Conservation (phyloP, 2,888 invertebrate genomes). For the Prosapia bicincta region DNA sequence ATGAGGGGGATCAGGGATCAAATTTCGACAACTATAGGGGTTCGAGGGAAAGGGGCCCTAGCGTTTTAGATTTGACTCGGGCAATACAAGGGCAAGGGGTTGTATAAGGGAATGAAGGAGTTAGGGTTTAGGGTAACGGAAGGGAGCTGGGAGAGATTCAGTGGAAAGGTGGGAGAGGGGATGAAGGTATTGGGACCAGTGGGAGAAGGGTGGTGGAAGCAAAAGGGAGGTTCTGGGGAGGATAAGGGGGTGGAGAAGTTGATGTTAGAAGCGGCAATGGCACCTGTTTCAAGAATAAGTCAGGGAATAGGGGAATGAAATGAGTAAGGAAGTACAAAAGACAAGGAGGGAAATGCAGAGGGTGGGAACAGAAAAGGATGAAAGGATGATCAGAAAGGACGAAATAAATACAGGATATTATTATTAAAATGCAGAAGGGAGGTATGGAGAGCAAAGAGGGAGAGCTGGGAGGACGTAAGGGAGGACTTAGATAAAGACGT, state of each 20-base stretch:
- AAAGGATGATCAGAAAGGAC: background rate
- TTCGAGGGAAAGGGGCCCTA: too few relatives aligned
- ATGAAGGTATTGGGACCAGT: background rate
- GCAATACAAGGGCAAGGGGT: too few relatives aligned
- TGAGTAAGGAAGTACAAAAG: background rate
- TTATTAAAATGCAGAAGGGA: background rate
- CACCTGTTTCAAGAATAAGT: background rate
- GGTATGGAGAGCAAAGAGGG: background rate
- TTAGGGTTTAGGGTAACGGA: too few relatives aligned
- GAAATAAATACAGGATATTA: background rate
- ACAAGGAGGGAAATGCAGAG: background rate
- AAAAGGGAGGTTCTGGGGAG: too few relatives aligned
- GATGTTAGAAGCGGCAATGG: background rate
- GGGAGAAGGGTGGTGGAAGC: too few relatives aligned
- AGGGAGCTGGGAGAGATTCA: background rate
- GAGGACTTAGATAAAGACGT: background rate
- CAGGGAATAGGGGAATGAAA: background rate
- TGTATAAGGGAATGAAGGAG: too few relatives aligned
- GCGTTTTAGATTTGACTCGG: too few relatives aligned
- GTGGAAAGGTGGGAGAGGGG: background rate
- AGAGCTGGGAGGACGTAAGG: background rate
- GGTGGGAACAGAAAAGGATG: too few relatives aligned
- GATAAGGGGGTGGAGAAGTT: background rate
- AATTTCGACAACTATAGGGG: too few relatives aligned
- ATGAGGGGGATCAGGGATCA: too few relatives aligned